A percentile compares a stretch with the other conserved stretches of the same genome.
Conservation (phyloP, 2,113 vertebrate species). For the Larimichthys crocea region DNA sequence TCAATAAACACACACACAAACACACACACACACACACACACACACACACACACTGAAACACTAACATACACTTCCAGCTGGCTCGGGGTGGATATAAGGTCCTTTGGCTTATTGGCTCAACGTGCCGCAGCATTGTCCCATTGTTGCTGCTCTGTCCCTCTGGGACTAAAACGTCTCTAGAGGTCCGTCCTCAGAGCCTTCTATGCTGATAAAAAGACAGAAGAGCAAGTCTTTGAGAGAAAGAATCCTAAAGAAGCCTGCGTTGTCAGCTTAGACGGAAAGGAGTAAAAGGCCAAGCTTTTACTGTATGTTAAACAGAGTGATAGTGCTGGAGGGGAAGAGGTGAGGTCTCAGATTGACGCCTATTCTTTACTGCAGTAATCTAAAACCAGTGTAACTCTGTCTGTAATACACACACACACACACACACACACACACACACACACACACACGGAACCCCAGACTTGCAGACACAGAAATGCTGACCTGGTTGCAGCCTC, state of each 20-base stretch:
- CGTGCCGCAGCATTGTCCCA: constrained; percentile 42
- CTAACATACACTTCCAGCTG: constrained; percentile 32
- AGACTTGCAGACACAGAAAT: constrained; percentile 52
- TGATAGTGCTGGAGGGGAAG: constrained; percentile 44
- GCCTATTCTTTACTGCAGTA: constrained; percentile 64
- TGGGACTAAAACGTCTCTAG: constrained; percentile 26
- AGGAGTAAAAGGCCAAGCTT: constrained; percentile 44
- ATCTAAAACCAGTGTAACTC: constrained; percentile 51
- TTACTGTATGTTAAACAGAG: constrained; percentile 37
- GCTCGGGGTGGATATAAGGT: constrained; percentile 11
- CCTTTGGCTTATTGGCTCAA: constrained; percentile 36
- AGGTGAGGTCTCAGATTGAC: constrained; percentile 60
- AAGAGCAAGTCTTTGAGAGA: constrained; percentile 26
- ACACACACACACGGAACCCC: constrained; percentile 25
- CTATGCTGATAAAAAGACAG: constrained; percentile 45
- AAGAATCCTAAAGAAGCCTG: constrained; percentile 11
- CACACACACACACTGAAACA: constrained; percentile 8
- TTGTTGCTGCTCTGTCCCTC: constrained; percentile 42
- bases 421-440: constrained; percentile 29
- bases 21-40: constrained; percentile 12
- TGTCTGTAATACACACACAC: constrained; percentile 6
- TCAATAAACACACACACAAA: constrained; percentile 8
- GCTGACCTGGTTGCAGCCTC: constrained; percentile 66
- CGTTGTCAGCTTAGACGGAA: constrained; percentile 33
- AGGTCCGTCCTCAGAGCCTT: constrained; percentile 40